Evolutionary conservation across 2,888 invertebrate species (phyloP), one percentile per base, ranked within the genome.

Genomic region (Copidosoma aretas): DNA sequence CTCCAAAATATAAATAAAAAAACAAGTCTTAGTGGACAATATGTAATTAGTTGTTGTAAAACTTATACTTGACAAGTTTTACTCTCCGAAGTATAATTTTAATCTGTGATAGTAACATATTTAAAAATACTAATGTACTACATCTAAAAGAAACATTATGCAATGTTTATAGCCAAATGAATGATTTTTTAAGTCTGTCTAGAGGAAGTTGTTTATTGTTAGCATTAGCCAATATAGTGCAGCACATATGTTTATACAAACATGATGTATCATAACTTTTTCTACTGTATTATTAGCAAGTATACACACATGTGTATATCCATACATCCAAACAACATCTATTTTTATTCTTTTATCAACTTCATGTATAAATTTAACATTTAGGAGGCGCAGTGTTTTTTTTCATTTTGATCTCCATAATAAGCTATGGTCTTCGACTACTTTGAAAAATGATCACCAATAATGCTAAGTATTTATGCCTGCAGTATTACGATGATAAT

Each of bases 191-290:
- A n/a, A n/a, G n/a, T 19, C 24, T 22, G 58, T 61, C 59, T 70
- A 46, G 70, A 59, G 60, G 58, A 22, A 54, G 58, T 39, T 61
- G 32, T 59, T 68, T 57, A 10, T 66, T 70, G 68, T 65, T 67
- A 71, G 64, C 39, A 56, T 68, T 49, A 58, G 53, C n/a, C 64
- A 62, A 43, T 68, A 71, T 59, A 72, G 49, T 70, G 63, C 65
- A 57, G 62, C 67, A 72, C 65, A 65, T 67, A 54, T 53, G 63
- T 70, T 67, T 72, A 70, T 72, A 72, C 67, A 71, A 61, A 68
- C 56, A 59, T 68, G 46, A 53, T 58, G 60, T 67, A 43, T 25
- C 14, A 32, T 49, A 62, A 22, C 54, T 19, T 12, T 54, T 24
- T 24, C 32, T 15, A 24, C 25, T 14, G 15, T n/a, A 22, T 49